These are phyloP conservation scores for Gymnopithys bicolor DNA, from an alignment of 2,797 vertebrate genomes.

Conservation along the genomic window DNA sequence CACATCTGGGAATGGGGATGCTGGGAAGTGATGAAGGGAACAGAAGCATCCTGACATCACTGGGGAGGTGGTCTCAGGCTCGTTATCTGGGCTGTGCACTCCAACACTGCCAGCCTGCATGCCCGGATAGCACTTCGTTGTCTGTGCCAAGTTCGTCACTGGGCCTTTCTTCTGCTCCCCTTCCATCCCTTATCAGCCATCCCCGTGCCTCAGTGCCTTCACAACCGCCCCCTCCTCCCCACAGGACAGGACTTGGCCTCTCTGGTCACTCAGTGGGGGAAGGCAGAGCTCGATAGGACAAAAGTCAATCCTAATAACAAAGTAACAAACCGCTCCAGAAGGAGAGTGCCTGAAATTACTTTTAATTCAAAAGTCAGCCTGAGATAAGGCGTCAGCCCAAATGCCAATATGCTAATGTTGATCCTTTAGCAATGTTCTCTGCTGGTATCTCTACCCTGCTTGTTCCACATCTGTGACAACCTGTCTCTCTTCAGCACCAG, in stretches of 20 bases:
- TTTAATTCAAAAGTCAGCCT: conserved; percentile 16
- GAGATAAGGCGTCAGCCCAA: conserved; percentile 20
- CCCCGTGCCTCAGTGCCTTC: not conserved
- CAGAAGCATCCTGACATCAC: not conserved
- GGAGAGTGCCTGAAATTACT: not conserved
- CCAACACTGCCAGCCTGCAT: not conserved
- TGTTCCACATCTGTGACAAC: conserved; percentile 24
- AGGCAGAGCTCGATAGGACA: not conserved
- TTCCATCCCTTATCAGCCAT: conserved; percentile 37
- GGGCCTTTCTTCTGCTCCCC: conserved; percentile 40
- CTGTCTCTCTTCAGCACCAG: not conserved
- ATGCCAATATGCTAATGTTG: conserved; percentile 47
- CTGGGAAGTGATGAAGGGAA: not conserved
- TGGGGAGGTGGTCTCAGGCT: not conserved
- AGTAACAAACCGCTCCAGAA: not conserved
- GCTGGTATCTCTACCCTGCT: not conserved
- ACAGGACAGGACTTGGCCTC: not conserved
- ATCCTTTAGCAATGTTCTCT: not conserved
- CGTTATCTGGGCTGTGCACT: conserved; percentile 55
- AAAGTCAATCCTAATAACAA: conserved; percentile 25
- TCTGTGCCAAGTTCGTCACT: not conserved
- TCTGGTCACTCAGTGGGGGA: fast-evolving
- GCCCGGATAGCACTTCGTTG: not conserved
- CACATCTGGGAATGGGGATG: not conserved
- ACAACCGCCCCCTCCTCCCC: fast-evolving